Evolutionary conservation across 2,113 vertebrate species (phyloP), one percentile per base, ranked within the genome.

Genomic region (Clinocottus analis): DNA sequence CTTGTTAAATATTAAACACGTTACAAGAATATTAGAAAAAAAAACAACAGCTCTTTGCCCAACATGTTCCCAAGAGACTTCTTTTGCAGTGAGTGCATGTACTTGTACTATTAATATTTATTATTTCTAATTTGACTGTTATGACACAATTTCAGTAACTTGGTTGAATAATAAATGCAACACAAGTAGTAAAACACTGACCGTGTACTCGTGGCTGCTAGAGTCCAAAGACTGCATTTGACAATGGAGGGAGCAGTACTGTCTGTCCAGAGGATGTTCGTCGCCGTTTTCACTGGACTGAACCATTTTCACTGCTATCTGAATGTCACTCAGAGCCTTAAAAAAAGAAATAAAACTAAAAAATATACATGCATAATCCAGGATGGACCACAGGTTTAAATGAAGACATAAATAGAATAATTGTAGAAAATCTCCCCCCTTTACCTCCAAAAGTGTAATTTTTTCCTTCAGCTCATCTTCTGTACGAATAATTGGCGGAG

Each of bases 281-380:
- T 91, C 89, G 16, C 87, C 83, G 47, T 89, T 65, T 13, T 85
- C 60, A 33, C 94, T 93, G 4, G 94, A 93, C 79, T 93, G 93
- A 21, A 96, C 94, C 91, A 97, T 92, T 72, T 96, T 97, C 69
- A 98, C 94, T 1, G 96, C 97, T 11, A 97, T 96, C 90, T 96
- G 94, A 79, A 98, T 97, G 84, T 98, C 96, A 59, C 96, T 91
- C 67, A 98, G 89, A 0, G 96, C 94, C 97, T 97, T 2, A 41
- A 68, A 35, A 27, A 27, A 69, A 37, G 0, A 27, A 10, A 47
- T 0, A 5, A 60, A 0, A 67, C 4, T 33, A 45, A 13, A 5
- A 33, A 27, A 13, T 8, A 43, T 1, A 27, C 4, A 19, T 14
- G 37, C 1, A 51, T 6, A 41, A 0, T 4, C 25, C 3, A 31